phyloP scores from a whole-genome alignment of 1,140 invertebrate genomes.

The Pectinophora gossypiella region DNA sequence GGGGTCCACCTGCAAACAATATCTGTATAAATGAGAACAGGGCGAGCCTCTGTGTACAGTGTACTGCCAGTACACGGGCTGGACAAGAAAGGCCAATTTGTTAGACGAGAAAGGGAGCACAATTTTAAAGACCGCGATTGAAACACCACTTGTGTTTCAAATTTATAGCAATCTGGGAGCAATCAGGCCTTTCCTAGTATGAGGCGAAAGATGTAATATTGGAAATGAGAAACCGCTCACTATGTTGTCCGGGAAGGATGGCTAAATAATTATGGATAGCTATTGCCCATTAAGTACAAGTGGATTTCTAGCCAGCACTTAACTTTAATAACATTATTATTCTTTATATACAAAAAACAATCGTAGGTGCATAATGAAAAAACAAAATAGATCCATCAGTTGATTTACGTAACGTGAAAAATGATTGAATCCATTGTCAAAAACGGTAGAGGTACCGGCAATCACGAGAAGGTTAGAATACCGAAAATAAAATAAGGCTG shows the following conservation, averaged over 20 bases:
- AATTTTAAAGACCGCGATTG: constrained; percentile 63
- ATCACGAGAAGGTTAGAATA: constrained; percentile 14
- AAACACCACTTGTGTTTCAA: constrained; percentile 60
- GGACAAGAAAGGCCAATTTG: constrained; percentile 70
- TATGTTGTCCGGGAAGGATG: constrained; percentile 24
- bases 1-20: neutral
- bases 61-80: constrained; percentile 24
- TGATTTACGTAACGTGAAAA: neutral
- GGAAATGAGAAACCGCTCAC: constrained; percentile 55
- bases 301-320: neutral
- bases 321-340: constrained; percentile 3
- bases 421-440: constrained; percentile 13
- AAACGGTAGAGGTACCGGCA: constrained; percentile 21
- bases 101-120: constrained; percentile 66
- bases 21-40: constrained; percentile 30
- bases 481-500: constrained; percentile 35
- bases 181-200: constrained; percentile 57
- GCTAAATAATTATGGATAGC: constrained; percentile 20
- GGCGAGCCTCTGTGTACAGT: constrained; percentile 30
- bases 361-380: neutral
- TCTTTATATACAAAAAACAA: neutral
- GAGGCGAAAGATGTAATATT: constrained; percentile 59
- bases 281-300: neutral
- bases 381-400: neutral
- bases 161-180: constrained; percentile 67